Evolutionary conservation across 2,113 vertebrate genomes (phyloP).

Genomic region (Paradisaea rubra): DNA sequence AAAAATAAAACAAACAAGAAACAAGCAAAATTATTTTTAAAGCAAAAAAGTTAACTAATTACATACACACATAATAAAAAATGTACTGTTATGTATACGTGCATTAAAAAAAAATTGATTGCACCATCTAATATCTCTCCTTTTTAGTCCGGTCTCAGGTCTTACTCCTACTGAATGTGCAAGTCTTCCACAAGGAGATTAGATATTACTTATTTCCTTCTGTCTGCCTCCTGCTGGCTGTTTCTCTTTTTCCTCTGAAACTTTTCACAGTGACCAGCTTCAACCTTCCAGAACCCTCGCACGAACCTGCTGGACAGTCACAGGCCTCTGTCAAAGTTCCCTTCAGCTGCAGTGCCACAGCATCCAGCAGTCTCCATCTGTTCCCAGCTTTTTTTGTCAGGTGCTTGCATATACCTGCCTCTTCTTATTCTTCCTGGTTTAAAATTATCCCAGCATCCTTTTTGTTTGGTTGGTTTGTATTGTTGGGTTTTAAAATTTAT

Average conservation of each 20-base stretch:
- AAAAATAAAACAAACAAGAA: background rate
- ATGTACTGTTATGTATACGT: background rate
- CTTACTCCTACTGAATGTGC: background rate
- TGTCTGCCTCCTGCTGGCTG: background rate
- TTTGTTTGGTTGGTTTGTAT: background rate
- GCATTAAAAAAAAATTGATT: background rate
- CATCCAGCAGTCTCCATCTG: background rate
- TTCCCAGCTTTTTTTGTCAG: background rate
- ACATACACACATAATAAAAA: background rate
- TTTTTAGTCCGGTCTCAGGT: background rate
- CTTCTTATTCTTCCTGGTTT: background rate
- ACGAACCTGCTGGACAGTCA: background rate
- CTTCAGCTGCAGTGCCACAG: background rate
- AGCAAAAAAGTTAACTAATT: background rate
- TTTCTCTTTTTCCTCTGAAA: background rate
- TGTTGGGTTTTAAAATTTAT: background rate
- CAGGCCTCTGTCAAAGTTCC: background rate
- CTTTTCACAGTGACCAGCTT: background rate
- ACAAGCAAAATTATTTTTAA: background rate
- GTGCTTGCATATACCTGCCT: background rate
- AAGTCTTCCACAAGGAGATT: background rate
- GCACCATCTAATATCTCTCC: background rate
- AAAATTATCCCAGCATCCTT: background rate
- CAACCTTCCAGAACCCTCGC: accelerated
- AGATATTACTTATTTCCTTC: background rate